A percentile compares a stretch with the other conserved stretches of the same genome.
Conservation (phyloP, 1,140 invertebrate genomes). For the Drosophila sp. region DNA sequence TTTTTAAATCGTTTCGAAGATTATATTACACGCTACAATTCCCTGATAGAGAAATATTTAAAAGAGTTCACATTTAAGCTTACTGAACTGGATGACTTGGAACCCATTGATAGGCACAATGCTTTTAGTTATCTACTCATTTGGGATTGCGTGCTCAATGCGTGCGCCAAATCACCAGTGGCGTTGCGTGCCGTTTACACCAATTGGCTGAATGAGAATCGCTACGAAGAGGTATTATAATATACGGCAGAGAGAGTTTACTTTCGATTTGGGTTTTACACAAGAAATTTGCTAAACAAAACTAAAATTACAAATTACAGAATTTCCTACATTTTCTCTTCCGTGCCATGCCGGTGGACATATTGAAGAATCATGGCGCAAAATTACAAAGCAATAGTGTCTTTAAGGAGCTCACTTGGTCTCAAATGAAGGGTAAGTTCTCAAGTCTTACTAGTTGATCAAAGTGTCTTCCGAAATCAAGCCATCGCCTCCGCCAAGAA, state of each 20-base stretch:
- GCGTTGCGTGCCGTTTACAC: slow-evolving; percentile 89
- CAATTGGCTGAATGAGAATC: slow-evolving; percentile 86
- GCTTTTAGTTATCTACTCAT: slow-evolving; percentile 86
- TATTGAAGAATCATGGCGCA: slow-evolving; percentile 77
- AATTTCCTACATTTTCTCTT: slow-evolving; percentile 79
- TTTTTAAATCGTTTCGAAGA: slow-evolving; percentile 85
- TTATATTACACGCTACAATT: slow-evolving; percentile 80
- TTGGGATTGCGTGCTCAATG: slow-evolving; percentile 89
- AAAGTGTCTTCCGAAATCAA: slow-evolving; percentile 42
- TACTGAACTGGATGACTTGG: slow-evolving; percentile 68
- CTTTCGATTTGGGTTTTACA: slow-evolving; percentile 46
- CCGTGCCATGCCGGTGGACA: slow-evolving; percentile 78
- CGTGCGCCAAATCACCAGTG: slow-evolving; percentile 87
- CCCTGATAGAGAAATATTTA: slow-evolving; percentile 63
- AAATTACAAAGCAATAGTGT: slow-evolving; percentile 70
- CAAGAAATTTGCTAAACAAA: slow-evolving; percentile 41
- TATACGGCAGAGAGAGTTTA: slow-evolving; percentile 22
- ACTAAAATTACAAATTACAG: slow-evolving; percentile 45
- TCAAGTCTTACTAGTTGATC: neutral
- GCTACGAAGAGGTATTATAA: slow-evolving; percentile 60
- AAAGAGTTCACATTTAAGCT: slow-evolving; percentile 79
- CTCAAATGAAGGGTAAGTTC: slow-evolving; percentile 71
- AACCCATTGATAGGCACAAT: slow-evolving; percentile 59
- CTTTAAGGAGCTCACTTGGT: slow-evolving; percentile 67
- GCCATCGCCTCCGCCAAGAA: slow-evolving; percentile 10